These are phyloP conservation scores for Desmophyllum pertusum DNA, from an alignment of 92 coral and sea anemone genomes.

Conservation along the genomic window DNA sequence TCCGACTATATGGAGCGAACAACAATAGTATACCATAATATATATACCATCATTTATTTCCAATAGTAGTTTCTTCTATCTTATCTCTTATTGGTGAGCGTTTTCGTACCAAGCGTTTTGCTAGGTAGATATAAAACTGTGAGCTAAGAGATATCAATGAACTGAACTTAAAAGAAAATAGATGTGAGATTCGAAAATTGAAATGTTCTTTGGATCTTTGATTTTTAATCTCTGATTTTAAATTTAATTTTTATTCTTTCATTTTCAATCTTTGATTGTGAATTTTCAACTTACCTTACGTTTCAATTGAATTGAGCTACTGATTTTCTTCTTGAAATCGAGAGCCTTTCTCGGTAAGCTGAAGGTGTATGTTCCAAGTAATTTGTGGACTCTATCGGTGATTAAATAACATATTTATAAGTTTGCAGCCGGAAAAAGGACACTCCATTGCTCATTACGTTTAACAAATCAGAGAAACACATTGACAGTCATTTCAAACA, in stretches of 20 bases:
- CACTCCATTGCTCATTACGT: conserved; percentile 10
- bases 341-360: not conserved
- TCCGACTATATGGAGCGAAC: not conserved
- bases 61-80: not conserved
- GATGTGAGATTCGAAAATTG: not conserved
- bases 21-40: too few relatives aligned
- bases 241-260: not conserved
- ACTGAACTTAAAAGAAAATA: not conserved
- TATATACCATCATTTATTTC: too few relatives aligned
- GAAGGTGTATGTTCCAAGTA: not conserved
- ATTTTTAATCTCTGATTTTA: not conserved
- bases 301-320: not conserved
- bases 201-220: not conserved
- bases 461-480: conserved; percentile 17
- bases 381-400: not conserved
- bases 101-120: not conserved
- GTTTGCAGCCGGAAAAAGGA: conserved; percentile 17
- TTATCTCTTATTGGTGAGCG: not conserved
- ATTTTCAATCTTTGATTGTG: not conserved
- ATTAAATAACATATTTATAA: conserved; percentile 20
- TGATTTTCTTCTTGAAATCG: not conserved
- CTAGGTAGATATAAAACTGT: not conserved
- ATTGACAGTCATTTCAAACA: conserved; percentile 10
- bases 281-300: not conserved
- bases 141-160: not conserved